These are phyloP conservation scores for Pachyuromys duprasi DNA, from an alignment of 2,797 vertebrate genomes.

Conservation along the genomic window DNA sequence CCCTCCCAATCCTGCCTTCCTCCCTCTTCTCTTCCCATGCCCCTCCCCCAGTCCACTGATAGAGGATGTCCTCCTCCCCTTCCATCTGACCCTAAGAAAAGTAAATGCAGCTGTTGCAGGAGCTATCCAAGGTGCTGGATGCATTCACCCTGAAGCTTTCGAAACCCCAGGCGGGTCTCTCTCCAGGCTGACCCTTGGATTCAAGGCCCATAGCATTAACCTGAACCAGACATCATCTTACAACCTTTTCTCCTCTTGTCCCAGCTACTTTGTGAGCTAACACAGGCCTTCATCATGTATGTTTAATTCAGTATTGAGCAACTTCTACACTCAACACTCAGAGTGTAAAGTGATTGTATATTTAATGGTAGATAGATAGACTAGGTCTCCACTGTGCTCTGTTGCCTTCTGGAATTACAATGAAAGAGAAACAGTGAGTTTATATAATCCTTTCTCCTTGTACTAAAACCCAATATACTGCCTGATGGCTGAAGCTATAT, in stretches of 20 bases:
- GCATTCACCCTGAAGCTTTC: neutral
- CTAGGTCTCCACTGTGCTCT: neutral
- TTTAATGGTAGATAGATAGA: neutral
- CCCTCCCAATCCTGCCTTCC: no score
- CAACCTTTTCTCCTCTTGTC: neutral
- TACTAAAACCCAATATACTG: neutral
- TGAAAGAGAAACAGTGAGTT: neutral
- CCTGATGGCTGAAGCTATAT: neutral
- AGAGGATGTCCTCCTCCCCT: no score
- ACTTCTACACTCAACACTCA: neutral
- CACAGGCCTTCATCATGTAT: neutral
- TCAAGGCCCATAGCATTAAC: neutral
- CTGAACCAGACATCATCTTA: neutral
- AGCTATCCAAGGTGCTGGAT: conserved; percentile 83
- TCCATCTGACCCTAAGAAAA: neutral
- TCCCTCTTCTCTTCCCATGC: no score
- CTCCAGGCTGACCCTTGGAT: neutral
- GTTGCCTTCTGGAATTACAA: neutral
- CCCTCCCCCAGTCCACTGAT: no score
- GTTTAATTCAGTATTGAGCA: neutral
- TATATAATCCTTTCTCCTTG: neutral
- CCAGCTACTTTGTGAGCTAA: neutral
- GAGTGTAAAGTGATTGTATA: neutral
- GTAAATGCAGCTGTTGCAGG: neutral
- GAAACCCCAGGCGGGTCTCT: neutral